Base-by-base conservation (phyloP, 2,797 vertebrate species). In the Cetoscarus ocellatus region DNA sequence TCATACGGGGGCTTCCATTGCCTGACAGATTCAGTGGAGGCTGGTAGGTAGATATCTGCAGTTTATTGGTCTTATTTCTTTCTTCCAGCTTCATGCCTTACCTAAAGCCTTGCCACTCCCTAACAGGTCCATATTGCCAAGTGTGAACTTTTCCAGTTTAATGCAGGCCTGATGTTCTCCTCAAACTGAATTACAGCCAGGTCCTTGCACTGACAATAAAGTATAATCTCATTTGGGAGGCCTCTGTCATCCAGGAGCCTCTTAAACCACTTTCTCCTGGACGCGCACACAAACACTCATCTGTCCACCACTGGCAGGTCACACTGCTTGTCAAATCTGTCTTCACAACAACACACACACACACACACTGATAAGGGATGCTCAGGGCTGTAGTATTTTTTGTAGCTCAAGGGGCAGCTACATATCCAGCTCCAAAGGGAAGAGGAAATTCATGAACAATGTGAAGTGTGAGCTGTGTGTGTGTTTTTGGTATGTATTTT, bases 161-260 rank as follows among this genome's bases (percentile, higher is more conserved):
- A 93, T 88, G 82, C 80, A 77, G 80, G 77, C 79, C 82, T 86
- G 91, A 90, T 91, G 86, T 90, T 92, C 87, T 93, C 88, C 74
- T 92, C 90, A 94, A 94, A 94, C 93, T 92, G 89, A 92, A 94
- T 95, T 94, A 95, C 86, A 79, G 84, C 77, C 87, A 75, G 81
- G 90, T 90, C 88, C 87, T 91, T 84, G 91, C 90, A 91, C 93
- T 90, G 86, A 93, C 93, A 94, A 94, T 95, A 95, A 94, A 90
- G 86, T 88, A 83, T 94, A 94, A 95, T 95, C 90, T 90, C 86
- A 92, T 94, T 93, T 91, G 92, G 92, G 92, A 89, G 84, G 85
- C 73, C 85, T 80, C 80, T 90, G 90, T 91, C 88, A 90, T 91
- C 91, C 87, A 87, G 83, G 77, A 91, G 78, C 84, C 73, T 88